phyloP scores from a whole-genome alignment of 2,888 invertebrate species.

The Tenodera sinensis region DNA sequence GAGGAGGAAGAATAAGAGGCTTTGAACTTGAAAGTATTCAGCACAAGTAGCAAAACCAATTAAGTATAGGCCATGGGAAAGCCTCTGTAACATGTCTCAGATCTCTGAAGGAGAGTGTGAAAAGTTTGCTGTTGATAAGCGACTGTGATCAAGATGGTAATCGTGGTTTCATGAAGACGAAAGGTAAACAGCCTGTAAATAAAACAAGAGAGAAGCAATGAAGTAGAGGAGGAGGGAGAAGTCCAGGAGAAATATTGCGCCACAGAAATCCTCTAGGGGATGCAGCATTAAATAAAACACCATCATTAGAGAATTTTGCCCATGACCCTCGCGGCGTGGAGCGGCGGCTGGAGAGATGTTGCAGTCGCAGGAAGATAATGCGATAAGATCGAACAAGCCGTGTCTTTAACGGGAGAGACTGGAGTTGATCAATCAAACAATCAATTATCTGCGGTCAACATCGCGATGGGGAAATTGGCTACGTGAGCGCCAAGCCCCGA shows the following conservation, averaged over 20 bases:
- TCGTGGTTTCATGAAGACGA: too few species aligned
- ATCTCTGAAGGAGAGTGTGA: too few species aligned
- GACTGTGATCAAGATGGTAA: too few species aligned
- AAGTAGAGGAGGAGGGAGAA: not conserved
- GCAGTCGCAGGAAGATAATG: not conserved
- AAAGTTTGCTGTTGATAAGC: too few species aligned
- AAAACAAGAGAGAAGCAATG: not conserved
- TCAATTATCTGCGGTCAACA: not conserved
- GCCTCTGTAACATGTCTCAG: too few species aligned
- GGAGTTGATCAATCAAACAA: slow-evolving; percentile 4
- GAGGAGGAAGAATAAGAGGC: too few species aligned
- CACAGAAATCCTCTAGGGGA: not conserved
- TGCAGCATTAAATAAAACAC: not conserved
- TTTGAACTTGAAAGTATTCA: too few species aligned
- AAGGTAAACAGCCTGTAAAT: not conserved
- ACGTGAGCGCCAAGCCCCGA: not conserved
- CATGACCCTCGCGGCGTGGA: not conserved
- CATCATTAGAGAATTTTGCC: not conserved
- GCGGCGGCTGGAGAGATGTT: not conserved
- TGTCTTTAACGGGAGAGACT: not conserved
- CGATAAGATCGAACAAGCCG: not conserved
- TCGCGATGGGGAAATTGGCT: not conserved
- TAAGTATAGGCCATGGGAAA: too few species aligned
- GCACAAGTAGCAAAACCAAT: too few species aligned
- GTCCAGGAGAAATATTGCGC: not conserved